Base-by-base conservation (phyloP, 2,888 invertebrate genomes). In the Malacosoma neustria region DNA sequence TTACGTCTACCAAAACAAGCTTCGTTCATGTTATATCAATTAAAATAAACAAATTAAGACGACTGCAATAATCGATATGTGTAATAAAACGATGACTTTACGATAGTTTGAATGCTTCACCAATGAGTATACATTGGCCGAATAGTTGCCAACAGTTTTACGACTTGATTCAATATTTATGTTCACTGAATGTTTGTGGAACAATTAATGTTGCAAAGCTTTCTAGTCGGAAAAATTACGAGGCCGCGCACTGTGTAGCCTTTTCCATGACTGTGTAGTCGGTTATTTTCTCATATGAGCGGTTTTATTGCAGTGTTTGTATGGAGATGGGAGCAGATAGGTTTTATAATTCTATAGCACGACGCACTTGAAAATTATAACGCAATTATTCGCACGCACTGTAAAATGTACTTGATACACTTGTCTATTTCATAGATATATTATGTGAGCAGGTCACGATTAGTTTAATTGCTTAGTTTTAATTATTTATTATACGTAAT, bases 281-380 rank as follows among this genome's bases (percentile, higher is more conserved):
- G 80, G 82, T 80, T 81, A 82, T 82, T 85, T 84, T 82, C 84
- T 72, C 84, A 82, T 82, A 81, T 77, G 74, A 81, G 66, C 64
- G 72, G 68, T 77, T 84, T 81, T 82, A 84, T 80, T 66, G 65
- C 70, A 59, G 58, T 64, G 59, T 71, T 69, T 62, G 72, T 61
- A 52, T 55, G 57, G 60, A 73, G 82, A 84, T 82, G 74, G 59
- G 53, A 50, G 47, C 59, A 67, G 81, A 84, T 82, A 82, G 61
- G 22, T 52, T 58, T 54, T 50, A 56, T 72, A 70, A 68, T 66
- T 64, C 61, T 68, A 61, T 62, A 72, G 66, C 60, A 67, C 66
- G 68, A 68, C 62, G 72, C 71, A 63, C 81, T 80, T 81, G 79
- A 84, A 81, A 76, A 60, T 66, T 22, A 22, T 72, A 76, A 75